A percentile compares a stretch with the other conserved stretches of the same genome.
phyloP scores from a whole-genome alignment of 1,140 invertebrate species.

The Conus betulinus region DNA sequence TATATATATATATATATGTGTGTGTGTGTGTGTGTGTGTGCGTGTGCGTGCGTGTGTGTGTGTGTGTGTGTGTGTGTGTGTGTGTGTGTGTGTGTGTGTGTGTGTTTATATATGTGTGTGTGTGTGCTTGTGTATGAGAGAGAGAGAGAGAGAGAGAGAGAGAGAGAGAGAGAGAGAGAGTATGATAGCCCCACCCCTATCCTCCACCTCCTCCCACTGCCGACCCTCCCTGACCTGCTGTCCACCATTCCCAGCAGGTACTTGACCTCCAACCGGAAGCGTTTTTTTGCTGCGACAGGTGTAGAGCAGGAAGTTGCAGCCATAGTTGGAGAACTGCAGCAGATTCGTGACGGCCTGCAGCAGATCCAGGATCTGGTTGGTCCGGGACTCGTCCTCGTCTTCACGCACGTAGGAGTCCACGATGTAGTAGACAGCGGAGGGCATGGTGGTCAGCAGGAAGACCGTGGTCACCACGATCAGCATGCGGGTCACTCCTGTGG shows the following conservation, averaged over 20 bases:
- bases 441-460: slow-evolving; percentile 62
- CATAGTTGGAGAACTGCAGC: slow-evolving; percentile 59
- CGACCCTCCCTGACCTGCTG: not conserved
- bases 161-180: too few relatives aligned
- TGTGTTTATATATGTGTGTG: not conserved
- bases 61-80: too few relatives aligned
- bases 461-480: slow-evolving; percentile 55
- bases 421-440: slow-evolving; percentile 60
- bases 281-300: slow-evolving; percentile 54
- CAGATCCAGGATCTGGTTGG: slow-evolving; percentile 14
- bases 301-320: slow-evolving; percentile 63
- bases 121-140: not conserved
- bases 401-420: slow-evolving; percentile 45
- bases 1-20: not conserved
- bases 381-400: slow-evolving; percentile 1
- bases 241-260: slow-evolving; percentile 23
- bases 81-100: not conserved
- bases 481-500: slow-evolving; percentile 55
- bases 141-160: not conserved
- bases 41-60: too few relatives aligned
- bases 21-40: not conserved
- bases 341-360: slow-evolving; percentile 45
- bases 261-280: slow-evolving; percentile 53
- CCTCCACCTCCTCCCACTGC: not conserved
- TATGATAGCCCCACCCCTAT: not conserved